Percentiles rank a stretch among this genome's conserved stretches.
These are phyloP conservation scores for Trachelus troglodyta DNA, from an alignment of 2,888 invertebrate species.

Conservation along the genomic window DNA sequence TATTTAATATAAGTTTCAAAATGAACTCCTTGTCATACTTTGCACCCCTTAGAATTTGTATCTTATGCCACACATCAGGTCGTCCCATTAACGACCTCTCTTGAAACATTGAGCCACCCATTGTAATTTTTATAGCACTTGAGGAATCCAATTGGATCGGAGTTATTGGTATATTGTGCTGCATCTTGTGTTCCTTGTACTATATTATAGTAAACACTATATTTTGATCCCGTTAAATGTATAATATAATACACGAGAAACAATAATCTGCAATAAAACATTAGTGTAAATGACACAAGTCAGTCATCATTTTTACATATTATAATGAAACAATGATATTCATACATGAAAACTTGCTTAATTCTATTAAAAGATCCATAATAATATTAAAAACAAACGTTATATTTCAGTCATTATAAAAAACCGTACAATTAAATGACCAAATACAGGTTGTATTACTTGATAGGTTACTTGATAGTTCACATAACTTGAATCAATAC, in stretches of 20 bases:
- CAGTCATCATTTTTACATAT: neutral
- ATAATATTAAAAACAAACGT: neutral
- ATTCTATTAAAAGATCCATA: neutral
- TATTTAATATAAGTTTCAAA: conserved; percentile 64
- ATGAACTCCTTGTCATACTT: conserved; percentile 59
- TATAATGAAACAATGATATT: neutral
- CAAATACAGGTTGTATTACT: neutral
- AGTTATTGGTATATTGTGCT: conserved; percentile 25
- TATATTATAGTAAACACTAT: neutral
- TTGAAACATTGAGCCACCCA: conserved; percentile 45
- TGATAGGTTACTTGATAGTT: neutral
- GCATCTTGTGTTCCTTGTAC: conserved; percentile 18
- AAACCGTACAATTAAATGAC: neutral
- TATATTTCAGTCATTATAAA: neutral
- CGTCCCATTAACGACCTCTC: conserved; percentile 56
- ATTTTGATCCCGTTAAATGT: neutral
- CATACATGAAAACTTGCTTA: neutral
- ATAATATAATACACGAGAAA: neutral
- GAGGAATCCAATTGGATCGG: conserved; percentile 47
- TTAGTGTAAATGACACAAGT: neutral
- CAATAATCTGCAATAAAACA: neutral
- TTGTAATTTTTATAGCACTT: conserved; percentile 46
- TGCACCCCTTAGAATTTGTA: conserved; percentile 54
- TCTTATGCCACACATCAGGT: conserved; percentile 58
- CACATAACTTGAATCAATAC: neutral